Evolutionary conservation across 2,113 vertebrate genomes (phyloP), one percentile per base, ranked within the genome.

Genomic region (Sceloporus undulatus): DNA sequence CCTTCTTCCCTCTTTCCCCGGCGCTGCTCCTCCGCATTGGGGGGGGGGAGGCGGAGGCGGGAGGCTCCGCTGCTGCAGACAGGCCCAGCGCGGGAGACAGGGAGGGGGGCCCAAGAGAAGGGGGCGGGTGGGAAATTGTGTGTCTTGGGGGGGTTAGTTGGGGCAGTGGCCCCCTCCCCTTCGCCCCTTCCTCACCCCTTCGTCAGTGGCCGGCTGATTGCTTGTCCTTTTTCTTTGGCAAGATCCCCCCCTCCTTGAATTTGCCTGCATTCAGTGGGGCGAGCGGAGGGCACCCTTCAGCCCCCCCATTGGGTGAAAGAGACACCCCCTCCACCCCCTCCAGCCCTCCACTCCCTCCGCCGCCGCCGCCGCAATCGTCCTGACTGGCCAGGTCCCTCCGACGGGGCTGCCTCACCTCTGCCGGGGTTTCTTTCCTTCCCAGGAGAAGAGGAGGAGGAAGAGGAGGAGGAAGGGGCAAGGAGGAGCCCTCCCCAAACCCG

Each of bases 211-310:
- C 81, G 19, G 23, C 81, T 16, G 29, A 48, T 48, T 34, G 34
- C n/a, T 23, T 59, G 21, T 21, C 38, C 25, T 91, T 94, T 94
- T 95, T 92, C 94, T 87, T 91, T 38, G 93, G 91, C 94, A 90
- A 83, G 80, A 27, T 29, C 8, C 93, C 92, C 85, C 85, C 89
- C 94, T 95, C 92, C 93, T 94, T 92, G 94, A 91, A 94, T 95
- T 34, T 34, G 34, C 34, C 34, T 34, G 34, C 34, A 34, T 34
- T 34, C 34, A 34, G 34, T 34, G 94, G 93, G 93, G 92, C 88
- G 27, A 34, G 29, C 71, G 77, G 6, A 25, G 74, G 74, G 66
- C 66, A 19, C 75, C 11, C 11, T 93, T 93, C 93, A 91, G 91
- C 80, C 90, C 78, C 82, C 9, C 65, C 48, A 27, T 13, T 34